Conservation (phyloP, 1,140 invertebrate species). For the Diprion similis region DNA sequence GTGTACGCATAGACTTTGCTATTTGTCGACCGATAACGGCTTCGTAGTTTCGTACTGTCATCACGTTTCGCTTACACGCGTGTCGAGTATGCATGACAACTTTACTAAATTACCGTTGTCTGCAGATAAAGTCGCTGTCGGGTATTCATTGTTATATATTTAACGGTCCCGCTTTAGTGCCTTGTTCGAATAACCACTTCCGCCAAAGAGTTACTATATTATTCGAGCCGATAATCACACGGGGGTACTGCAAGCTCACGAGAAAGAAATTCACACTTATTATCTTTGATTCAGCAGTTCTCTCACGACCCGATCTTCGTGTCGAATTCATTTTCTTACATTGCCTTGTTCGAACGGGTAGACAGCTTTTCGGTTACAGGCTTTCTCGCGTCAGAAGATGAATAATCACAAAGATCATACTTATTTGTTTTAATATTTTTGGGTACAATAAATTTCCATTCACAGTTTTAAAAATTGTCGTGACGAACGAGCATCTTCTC, state of each 20-base stretch:
- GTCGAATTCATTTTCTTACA: conserved; percentile 56
- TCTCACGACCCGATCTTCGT: conserved; percentile 49
- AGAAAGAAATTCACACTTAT: neutral
- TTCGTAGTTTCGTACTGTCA: neutral
- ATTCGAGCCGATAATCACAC: neutral
- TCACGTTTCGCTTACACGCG: too few relatives aligned
- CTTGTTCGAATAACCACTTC: neutral
- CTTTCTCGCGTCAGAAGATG: conserved; percentile 36
- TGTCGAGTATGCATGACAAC: neutral
- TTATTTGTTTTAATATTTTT: too few relatives aligned
- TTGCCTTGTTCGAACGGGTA: conserved; percentile 21
- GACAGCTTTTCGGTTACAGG: conserved; percentile 52
- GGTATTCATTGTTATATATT: neutral
- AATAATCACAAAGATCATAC: neutral
- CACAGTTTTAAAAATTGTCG: too few relatives aligned
- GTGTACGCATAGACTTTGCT: neutral
- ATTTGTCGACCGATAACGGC: neutral
- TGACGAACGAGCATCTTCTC: too few relatives aligned
- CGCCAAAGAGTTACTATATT: neutral
- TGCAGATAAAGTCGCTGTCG: neutral
- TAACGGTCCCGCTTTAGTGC: too few relatives aligned
- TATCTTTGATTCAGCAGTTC: neutral
- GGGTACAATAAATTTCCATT: too few relatives aligned
- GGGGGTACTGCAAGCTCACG: neutral
- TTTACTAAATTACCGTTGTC: neutral